Percentiles rank a stretch among this genome's conserved stretches.
Evolutionary conservation across 2,797 vertebrate genomes (phyloP).

Genomic region (Cyprinodon diabolis): DNA sequence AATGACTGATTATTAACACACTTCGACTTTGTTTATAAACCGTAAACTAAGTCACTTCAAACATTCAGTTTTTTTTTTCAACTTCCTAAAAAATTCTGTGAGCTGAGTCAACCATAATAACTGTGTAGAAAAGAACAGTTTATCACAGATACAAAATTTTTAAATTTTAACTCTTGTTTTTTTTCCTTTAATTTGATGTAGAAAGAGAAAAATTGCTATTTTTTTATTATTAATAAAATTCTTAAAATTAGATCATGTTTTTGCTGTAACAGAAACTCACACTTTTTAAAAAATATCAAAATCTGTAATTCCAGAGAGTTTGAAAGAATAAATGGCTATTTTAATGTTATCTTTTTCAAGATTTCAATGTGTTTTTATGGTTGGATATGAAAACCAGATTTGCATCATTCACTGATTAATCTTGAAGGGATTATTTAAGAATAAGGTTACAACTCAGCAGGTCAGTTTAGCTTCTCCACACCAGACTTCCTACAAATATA

Average conservation of each 20-base stretch:
- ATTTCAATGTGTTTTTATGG: too few relatives aligned
- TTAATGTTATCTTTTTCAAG: too few relatives aligned
- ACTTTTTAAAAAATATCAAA: too few relatives aligned
- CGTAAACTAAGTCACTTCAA: not conserved
- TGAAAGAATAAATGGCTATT: too few relatives aligned
- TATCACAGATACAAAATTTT: not conserved
- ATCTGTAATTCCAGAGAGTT: too few relatives aligned
- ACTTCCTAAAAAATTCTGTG: not conserved
- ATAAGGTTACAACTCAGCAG: too few relatives aligned
- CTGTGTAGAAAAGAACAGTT: not conserved
- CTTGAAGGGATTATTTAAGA: too few relatives aligned
- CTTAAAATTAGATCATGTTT: not conserved
- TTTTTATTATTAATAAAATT: not conserved
- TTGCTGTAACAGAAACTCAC: too few relatives aligned
- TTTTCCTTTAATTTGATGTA: slow-evolving; percentile 1
- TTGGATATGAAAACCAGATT: too few relatives aligned
- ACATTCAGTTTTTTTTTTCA: not conserved
- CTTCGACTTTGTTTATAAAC: not conserved
- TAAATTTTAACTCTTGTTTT: not conserved
- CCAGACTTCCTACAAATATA: not conserved
- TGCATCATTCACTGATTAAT: too few relatives aligned
- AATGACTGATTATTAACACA: slow-evolving; percentile 42
- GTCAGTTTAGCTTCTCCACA: too few relatives aligned
- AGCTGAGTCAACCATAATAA: not conserved
- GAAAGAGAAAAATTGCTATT: not conserved